Percentiles rank a stretch among this genome's conserved stretches.
Evolutionary conservation across 2,797 vertebrate genomes (phyloP).

Genomic region (Rhinoraja longicauda): DNA sequence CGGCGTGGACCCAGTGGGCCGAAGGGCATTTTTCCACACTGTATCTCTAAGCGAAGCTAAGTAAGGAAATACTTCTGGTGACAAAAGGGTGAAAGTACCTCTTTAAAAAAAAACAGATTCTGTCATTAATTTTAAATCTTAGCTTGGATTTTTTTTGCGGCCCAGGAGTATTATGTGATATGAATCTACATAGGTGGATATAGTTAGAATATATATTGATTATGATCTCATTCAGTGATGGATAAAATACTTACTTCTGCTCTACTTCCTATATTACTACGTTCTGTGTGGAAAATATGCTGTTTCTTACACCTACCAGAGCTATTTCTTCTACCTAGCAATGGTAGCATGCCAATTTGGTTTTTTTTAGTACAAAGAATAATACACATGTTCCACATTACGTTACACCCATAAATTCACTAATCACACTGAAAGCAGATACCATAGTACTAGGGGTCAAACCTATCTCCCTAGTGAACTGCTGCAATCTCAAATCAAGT

Average conservation of each 20-base stretch:
- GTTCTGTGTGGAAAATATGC: conserved; percentile 9
- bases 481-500: background rate
- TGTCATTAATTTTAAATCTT: background rate
- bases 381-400: conserved; percentile 36
- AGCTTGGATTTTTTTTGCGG: background rate
- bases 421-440: conserved; percentile 34
- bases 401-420: conserved; percentile 30
- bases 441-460: conserved; percentile 29
- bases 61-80: background rate
- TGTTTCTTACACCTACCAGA: conserved; percentile 2
- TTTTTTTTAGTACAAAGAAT: conserved; percentile 20
- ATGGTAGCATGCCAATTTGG: conserved; percentile 16
- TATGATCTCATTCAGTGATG: background rate
- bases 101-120: background rate
- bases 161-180: background rate
- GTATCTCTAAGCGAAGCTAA: too few species aligned
- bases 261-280: background rate
- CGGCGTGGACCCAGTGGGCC: too few species aligned
- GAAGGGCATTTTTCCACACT: too few species aligned
- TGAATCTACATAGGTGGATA: background rate
- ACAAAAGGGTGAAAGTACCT: background rate
- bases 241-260: background rate
- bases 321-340: background rate
- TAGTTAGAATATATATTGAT: background rate
- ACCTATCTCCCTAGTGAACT: background rate